Percentiles rank a stretch among this genome's conserved stretches.
phyloP scores from a whole-genome alignment of 2,888 invertebrate species.

The Cryptocephalus moraei region DNA sequence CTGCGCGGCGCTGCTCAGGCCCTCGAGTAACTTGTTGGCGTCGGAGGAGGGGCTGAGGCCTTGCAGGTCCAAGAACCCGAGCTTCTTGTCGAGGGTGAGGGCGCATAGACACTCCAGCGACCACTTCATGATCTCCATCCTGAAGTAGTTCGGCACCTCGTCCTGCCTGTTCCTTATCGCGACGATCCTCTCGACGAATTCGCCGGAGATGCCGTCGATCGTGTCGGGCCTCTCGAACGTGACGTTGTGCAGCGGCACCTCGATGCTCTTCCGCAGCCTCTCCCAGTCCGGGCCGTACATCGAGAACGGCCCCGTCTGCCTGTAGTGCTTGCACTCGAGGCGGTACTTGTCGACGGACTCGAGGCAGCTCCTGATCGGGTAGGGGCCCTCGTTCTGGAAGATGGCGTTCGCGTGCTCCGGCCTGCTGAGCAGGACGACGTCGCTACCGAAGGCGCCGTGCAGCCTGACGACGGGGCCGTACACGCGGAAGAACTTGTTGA shows the following conservation, averaged over 20 bases:
- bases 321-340: constrained; percentile 42
- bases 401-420: constrained; percentile 55
- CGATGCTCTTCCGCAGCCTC: constrained; percentile 42
- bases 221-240: constrained; percentile 36
- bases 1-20: constrained; percentile 45
- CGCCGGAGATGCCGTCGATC: constrained; percentile 34
- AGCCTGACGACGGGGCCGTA: constrained; percentile 58
- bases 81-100: constrained; percentile 45
- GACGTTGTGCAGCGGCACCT: constrained; percentile 38
- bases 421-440: constrained; percentile 52
- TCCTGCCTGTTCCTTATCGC: constrained; percentile 51
- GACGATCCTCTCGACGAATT: constrained; percentile 40
- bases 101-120: constrained; percentile 53
- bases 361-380: constrained; percentile 49
- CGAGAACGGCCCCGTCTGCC: constrained; percentile 46
- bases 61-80: constrained; percentile 49
- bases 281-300: constrained; percentile 50
- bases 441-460: constrained; percentile 51
- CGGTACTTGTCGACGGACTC: constrained; percentile 56
- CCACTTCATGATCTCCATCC: constrained; percentile 55
- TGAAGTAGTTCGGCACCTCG: constrained; percentile 48
- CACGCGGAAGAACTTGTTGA: constrained; percentile 38
- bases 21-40: constrained; percentile 47
- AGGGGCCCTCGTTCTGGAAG: constrained; percentile 48
- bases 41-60: constrained; percentile 45